Evolutionary conservation across 2,888 invertebrate genomes (phyloP).

Genomic region (Athrips mouffetella): DNA sequence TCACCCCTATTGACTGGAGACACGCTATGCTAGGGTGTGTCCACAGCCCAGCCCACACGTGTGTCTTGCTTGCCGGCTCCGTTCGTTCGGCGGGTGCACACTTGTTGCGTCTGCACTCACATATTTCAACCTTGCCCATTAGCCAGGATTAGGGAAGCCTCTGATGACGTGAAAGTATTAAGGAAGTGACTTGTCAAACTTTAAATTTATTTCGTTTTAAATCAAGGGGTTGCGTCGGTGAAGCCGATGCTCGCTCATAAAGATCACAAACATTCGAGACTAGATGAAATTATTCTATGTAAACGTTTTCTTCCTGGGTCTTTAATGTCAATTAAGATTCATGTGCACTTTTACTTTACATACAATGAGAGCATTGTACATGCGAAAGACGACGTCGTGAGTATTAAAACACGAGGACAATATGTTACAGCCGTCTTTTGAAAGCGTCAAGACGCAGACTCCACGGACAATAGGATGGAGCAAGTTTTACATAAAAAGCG

Average conservation of each 20-base stretch:
- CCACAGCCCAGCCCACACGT: conserved; percentile 39
- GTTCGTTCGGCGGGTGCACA: conserved; percentile 34
- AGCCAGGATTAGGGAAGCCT: conserved; percentile 62
- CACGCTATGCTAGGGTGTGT: conserved; percentile 38
- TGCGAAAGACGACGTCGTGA: conserved; percentile 7
- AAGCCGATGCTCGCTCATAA: not conserved
- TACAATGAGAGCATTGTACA: conserved; percentile 7
- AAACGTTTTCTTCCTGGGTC: not conserved
- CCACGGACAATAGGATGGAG: conserved; percentile 13
- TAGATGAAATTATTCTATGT: not conserved
- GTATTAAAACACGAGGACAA: conserved; percentile 1
- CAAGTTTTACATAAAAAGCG: conserved; percentile 14
- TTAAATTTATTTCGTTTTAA: conserved; percentile 6
- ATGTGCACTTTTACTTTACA: conserved; percentile 1
- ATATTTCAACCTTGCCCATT: conserved; percentile 65
- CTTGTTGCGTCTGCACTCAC: conserved; percentile 57
- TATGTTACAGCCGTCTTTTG: conserved; percentile 1
- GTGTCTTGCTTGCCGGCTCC: conserved; percentile 29
- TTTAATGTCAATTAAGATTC: not conserved
- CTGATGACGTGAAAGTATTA: conserved; percentile 56
- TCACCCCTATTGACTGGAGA: conserved; percentile 45
- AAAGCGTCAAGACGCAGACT: conserved; percentile 13
- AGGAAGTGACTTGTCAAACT: conserved; percentile 55
- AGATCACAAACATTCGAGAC: not conserved
- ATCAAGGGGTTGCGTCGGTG: not conserved